Percentiles rank a stretch among this genome's conserved stretches.
Conservation (phyloP, 2,113 vertebrate genomes). For the Pitta sordida region DNA sequence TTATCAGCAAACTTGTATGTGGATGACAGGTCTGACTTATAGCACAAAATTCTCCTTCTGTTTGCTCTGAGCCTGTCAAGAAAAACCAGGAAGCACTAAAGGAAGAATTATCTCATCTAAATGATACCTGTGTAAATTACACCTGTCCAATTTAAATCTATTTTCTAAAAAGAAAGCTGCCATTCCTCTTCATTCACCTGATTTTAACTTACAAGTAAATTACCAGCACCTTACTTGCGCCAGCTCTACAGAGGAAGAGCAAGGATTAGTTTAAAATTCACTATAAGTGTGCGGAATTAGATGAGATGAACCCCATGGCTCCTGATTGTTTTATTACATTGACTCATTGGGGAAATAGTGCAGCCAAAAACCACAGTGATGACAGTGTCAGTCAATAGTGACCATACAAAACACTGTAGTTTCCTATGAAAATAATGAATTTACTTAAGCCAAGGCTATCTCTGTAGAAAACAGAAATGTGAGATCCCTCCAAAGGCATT, state of each 20-base stretch:
- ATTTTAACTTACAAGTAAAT: neutral
- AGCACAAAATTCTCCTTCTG: neutral
- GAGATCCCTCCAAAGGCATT: neutral
- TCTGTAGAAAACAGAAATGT: neutral
- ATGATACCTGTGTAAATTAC: neutral
- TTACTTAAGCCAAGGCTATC: neutral
- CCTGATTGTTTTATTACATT: neutral
- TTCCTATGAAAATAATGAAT: neutral
- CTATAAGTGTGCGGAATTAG: neutral
- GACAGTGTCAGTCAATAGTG: neutral
- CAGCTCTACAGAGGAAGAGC: neutral
- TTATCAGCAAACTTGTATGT: neutral
- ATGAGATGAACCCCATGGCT: neutral
- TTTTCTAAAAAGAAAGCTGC: neutral
- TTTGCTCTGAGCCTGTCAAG: neutral
- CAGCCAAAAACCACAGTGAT: neutral
- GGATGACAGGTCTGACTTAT: neutral
- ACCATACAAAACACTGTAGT: neutral
- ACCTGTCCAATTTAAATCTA: neutral
- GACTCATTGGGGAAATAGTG: neutral
- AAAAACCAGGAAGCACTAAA: neutral
- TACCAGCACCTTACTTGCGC: neutral
- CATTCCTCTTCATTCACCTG: neutral
- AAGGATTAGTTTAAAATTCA: neutral
- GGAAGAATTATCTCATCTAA: neutral